phyloP scores from a whole-genome alignment of 2,888 invertebrate genomes.

The Epistrophe eligans region DNA sequence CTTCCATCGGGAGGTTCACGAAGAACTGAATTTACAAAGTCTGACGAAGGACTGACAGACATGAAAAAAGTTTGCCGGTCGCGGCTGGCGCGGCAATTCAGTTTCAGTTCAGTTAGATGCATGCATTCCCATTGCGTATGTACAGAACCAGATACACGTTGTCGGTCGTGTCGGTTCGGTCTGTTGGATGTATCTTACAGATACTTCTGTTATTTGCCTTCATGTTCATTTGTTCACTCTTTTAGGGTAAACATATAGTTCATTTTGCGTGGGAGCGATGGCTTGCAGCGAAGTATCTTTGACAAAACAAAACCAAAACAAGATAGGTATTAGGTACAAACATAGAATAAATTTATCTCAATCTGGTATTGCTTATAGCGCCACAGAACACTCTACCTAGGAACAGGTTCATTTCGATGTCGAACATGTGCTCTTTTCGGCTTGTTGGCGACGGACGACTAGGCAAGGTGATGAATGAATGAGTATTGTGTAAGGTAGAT shows the following conservation, averaged over 20 bases:
- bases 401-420: conserved; percentile 35
- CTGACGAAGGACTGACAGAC: conserved; percentile 70
- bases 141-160: conserved; percentile 5
- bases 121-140: conserved; percentile 65
- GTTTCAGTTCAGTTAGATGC: conserved; percentile 15
- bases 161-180: background rate
- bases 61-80: conserved; percentile 48
- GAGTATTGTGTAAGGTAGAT: too few relatives aligned
- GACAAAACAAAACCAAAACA: conserved; percentile 11
- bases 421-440: conserved; percentile 52
- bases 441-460: background rate
- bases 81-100: conserved; percentile 12
- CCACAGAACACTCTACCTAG: conserved; percentile 29
- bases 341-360: background rate
- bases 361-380: conserved; percentile 41
- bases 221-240: conserved; percentile 55
- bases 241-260: conserved; percentile 21
- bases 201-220: conserved; percentile 23
- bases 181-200: conserved; percentile 51
- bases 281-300: background rate
- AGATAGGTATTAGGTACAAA: conserved; percentile 13
- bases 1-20: conserved; percentile 67
- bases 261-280: conserved; percentile 66
- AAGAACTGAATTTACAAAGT: conserved; percentile 71
- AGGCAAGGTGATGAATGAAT: too few relatives aligned